Evolutionary conservation across 2,888 invertebrate species (phyloP).

Genomic region (Tetanocera ferruginea): DNA sequence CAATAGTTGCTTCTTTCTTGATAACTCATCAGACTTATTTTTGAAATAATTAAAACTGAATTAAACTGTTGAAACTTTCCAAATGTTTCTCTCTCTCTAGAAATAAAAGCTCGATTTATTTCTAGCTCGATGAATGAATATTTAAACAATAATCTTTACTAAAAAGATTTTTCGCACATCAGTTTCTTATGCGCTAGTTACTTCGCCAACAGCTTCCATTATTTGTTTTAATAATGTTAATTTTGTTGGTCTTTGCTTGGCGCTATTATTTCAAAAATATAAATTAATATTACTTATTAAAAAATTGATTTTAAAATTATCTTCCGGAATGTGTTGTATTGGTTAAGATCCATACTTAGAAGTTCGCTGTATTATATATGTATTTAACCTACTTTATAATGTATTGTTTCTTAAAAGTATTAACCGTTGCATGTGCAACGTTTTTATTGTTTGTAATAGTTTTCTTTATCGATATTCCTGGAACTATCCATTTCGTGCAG

Average conservation of each 20-base stretch:
- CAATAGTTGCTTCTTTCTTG: not conserved
- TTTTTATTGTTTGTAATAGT: no score
- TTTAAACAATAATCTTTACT: not conserved
- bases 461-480: no score
- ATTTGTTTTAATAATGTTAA: slow-evolving; percentile 14
- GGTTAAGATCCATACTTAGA: no score
- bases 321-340: no score
- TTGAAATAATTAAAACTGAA: slow-evolving; percentile 31
- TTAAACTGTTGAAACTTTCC: slow-evolving; percentile 52
- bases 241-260: slow-evolving; percentile 12
- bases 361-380: no score
- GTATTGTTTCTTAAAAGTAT: no score
- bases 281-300: no score
- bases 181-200: not conserved
- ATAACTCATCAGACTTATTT: not conserved
- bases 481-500: no score
- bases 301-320: no score
- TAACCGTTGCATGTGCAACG: no score
- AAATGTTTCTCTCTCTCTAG: slow-evolving; percentile 61
- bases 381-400: no score
- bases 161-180: not conserved
- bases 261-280: slow-evolving; percentile 19
- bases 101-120: slow-evolving; percentile 44
- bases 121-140: slow-evolving; percentile 22
- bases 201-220: slow-evolving; percentile 14